Evolutionary conservation across 1,140 invertebrate species (phyloP).

Genomic region (Diorhabda sublineata): DNA sequence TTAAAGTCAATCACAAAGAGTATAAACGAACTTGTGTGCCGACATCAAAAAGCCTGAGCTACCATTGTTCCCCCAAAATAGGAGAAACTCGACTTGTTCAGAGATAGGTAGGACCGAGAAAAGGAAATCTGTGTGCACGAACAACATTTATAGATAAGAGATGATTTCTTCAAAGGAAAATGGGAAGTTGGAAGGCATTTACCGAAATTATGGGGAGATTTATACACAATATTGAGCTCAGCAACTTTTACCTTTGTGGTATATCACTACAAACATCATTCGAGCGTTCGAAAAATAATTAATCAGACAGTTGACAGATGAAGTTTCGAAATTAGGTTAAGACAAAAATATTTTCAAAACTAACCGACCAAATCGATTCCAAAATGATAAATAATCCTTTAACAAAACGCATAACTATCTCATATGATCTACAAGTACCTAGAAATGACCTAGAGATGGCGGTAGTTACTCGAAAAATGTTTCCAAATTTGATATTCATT

Average conservation of each 20-base stretch:
- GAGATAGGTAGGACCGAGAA: neutral
- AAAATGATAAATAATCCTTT: no score
- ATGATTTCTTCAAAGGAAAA: neutral
- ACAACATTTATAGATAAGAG: slow-evolving; percentile 2
- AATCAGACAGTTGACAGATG: no score
- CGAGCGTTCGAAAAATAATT: no score
- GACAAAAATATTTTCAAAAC: no score
- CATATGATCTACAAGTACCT: no score
- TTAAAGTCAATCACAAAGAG: slow-evolving; percentile 19
- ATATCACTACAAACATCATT: neutral
- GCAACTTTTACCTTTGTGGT: neutral
- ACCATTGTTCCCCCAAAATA: slow-evolving; percentile 15
- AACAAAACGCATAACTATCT: no score
- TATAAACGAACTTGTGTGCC: slow-evolving; percentile 19
- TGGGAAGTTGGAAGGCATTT: neutral
- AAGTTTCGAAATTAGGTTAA: no score
- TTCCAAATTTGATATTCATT: no score
- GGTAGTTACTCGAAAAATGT: no score
- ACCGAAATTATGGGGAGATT: neutral
- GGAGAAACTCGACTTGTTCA: slow-evolving; percentile 17
- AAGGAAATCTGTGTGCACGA: neutral
- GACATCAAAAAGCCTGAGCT: slow-evolving; percentile 24
- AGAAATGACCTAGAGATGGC: no score
- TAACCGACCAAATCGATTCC: no score
- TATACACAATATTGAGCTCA: neutral